Base-by-base conservation (phyloP, 1,140 invertebrate genomes). In the Diorhabda sublineata region DNA sequence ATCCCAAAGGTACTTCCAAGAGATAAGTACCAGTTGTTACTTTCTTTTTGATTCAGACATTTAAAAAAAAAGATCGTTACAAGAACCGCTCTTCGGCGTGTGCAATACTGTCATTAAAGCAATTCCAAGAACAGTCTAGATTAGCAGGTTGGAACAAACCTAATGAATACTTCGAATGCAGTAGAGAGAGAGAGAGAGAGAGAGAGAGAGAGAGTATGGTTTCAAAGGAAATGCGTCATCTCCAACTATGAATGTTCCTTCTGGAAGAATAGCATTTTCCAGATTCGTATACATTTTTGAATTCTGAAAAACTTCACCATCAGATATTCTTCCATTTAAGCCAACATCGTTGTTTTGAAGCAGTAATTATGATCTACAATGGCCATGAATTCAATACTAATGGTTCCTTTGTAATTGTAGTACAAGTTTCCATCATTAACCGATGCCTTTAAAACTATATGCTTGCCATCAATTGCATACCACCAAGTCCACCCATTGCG, bases 201-300 rank as follows among this genome's bases (percentile, higher is more conserved):
- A 11, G 11, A 11, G 11, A 0, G 11, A 11, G 11, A 11, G 0
- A 11, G 11, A 11, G 11, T 11, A 11, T 11, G 11, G 58, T 7
- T 59, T 59, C 4, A 59, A 11, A 7, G 58, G 58, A 59, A 59
- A 59, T 5, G 58, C 58, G n/a, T 59, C 58, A 59, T 59, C 58
- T 59, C 58, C 58, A 59, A 59, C 58, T 7, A 59, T 59, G 58
- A 59, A 59, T 11, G 5, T 11, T 7, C 58, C 58, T 59, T 59
- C 9, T 11, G 58, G 58, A 4, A 59, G n/a, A 5, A 59, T 59
- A 59, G 4, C n/a, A 59, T 59, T 59, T 59, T 59, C 58, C 41
- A 59, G 58, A 7, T 5, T 5, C 5, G 41, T 5, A 42, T n/a
- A 63, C 7, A 63, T 63, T 41, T 7, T 41, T 7, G 5, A 63